A percentile compares a stretch with the other conserved stretches of the same genome.
Evolutionary conservation across 1,140 invertebrate genomes (phyloP).

Genomic region (Formica selysi): DNA sequence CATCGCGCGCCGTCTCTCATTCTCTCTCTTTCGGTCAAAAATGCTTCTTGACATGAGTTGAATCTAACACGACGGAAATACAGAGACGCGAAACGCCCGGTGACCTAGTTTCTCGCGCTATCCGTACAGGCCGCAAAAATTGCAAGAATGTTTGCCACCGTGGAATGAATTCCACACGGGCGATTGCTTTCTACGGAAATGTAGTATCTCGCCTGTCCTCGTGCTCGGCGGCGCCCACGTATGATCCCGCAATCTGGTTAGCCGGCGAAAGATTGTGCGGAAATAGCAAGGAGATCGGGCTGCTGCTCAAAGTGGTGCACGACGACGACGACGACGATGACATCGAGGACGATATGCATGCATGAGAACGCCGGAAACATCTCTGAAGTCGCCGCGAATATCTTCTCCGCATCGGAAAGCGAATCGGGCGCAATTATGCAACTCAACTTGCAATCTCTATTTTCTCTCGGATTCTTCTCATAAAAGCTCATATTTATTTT

Average conservation of each 20-base stretch:
- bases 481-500: conserved; percentile 2
- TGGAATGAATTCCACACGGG: conserved; percentile 63
- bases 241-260: conserved; percentile 80
- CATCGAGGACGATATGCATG: conserved; percentile 42
- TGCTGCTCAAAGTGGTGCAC: conserved; percentile 65
- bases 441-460: background rate
- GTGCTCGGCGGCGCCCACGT: conserved; percentile 51
- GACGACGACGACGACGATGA: conserved; percentile 61
- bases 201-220: conserved; percentile 25
- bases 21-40: background rate
- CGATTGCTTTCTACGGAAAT: conserved; percentile 55
- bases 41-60: background rate
- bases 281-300: conserved; percentile 80
- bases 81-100: background rate
- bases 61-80: background rate
- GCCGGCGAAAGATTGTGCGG: conserved; percentile 79
- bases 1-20: background rate
- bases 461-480: background rate
- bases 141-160: conserved; percentile 14
- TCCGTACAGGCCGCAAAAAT: background rate
- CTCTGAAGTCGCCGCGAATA: background rate
- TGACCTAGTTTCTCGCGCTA: background rate
- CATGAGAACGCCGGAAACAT: conserved; percentile 45
- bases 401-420: background rate
- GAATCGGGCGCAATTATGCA: conserved; percentile 30